A percentile compares a stretch with the other conserved stretches of the same genome.
These are phyloP conservation scores for Numenius phaeopus DNA, from an alignment of 2,797 vertebrate species.

Conservation along the genomic window DNA sequence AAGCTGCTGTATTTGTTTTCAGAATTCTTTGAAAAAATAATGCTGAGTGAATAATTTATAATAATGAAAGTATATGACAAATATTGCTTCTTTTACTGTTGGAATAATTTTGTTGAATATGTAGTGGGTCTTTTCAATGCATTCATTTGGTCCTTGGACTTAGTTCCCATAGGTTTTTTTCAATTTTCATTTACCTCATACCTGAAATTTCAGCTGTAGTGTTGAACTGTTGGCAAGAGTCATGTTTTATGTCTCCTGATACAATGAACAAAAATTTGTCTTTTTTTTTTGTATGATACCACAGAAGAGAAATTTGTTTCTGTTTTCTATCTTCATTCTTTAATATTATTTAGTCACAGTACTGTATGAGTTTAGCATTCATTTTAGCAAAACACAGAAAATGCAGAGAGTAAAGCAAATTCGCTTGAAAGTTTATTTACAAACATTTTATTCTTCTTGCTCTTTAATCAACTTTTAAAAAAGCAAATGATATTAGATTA, in stretches of 20 bases:
- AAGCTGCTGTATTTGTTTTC: neutral
- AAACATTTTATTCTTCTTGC: neutral
- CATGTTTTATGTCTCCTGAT: neutral
- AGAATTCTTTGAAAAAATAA: neutral
- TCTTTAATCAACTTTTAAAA: slow-evolving; percentile 1
- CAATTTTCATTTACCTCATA: neutral
- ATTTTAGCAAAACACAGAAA: neutral
- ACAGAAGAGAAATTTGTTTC: neutral
- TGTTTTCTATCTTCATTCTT: neutral
- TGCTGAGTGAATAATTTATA: neutral
- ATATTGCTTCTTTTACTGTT: neutral
- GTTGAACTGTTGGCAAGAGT: neutral
- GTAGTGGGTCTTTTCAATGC: rapidly evolving
- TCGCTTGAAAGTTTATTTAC: neutral
- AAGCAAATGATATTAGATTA: neutral
- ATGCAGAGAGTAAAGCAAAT: neutral
- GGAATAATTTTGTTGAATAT: neutral
- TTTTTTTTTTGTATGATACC: neutral
- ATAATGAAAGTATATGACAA: neutral
- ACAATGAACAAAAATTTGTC: neutral
- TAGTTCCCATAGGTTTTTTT: neutral
- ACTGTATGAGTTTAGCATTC: neutral
- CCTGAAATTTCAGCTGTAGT: neutral
- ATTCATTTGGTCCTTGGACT: neutral
- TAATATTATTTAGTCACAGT: neutral